A percentile compares a stretch with the other conserved stretches of the same genome.
phyloP scores from a whole-genome alignment of 2,797 vertebrate species.

The Sebastolobus alascanus region DNA sequence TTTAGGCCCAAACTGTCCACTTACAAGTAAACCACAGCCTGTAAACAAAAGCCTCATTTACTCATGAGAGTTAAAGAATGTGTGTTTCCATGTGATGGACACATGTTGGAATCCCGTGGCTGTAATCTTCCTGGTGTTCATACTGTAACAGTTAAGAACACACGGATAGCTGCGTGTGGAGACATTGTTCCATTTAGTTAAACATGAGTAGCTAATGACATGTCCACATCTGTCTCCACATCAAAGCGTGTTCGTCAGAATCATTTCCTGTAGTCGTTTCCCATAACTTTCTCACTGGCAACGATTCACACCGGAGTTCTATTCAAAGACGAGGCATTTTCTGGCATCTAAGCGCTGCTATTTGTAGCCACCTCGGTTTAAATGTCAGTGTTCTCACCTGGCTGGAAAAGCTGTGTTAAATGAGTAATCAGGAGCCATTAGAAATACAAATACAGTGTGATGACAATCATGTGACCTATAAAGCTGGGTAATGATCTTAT shows the following conservation, averaged over 20 bases:
- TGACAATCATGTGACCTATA: background rate
- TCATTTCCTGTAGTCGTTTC: conserved; percentile 2
- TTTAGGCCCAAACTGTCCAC: conserved; percentile 1
- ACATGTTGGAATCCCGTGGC: background rate
- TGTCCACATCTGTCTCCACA: conserved; percentile 23
- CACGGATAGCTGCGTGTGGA: background rate
- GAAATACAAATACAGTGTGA: background rate
- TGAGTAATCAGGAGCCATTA: too few species aligned
- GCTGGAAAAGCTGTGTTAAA: background rate
- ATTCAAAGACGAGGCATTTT: background rate
- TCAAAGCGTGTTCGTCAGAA: conserved; percentile 1
- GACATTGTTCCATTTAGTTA: background rate
- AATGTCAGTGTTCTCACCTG: background rate
- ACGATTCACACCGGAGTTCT: background rate
- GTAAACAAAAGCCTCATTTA: background rate
- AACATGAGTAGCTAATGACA: conserved; percentile 1
- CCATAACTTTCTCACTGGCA: background rate
- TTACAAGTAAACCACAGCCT: conserved; percentile 4
- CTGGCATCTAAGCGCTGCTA: background rate
- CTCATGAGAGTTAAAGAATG: background rate
- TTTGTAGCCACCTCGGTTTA: background rate
- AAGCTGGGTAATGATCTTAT: background rate
- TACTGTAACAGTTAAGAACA: background rate
- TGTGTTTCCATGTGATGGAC: background rate
- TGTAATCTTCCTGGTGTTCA: background rate